A percentile compares a stretch with the other conserved stretches of the same genome.
phyloP scores from a whole-genome alignment of 1,140 invertebrate genomes.

The Diprion similis region DNA sequence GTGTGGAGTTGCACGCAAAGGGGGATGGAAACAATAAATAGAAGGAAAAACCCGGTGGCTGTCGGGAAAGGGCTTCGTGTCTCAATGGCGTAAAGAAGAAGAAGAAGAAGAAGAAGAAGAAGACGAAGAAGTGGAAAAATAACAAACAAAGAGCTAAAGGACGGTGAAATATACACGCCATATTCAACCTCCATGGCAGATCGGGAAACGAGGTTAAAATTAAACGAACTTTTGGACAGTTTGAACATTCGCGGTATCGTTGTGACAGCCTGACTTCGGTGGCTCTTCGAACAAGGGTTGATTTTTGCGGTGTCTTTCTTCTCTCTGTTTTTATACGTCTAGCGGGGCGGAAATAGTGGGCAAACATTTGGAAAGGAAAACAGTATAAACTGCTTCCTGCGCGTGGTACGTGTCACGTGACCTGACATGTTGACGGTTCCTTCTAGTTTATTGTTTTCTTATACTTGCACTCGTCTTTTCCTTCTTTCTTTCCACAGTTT shows the following conservation, averaged over 20 bases:
- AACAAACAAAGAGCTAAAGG: background rate
- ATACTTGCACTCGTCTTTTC: too few species aligned
- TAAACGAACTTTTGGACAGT: too few species aligned
- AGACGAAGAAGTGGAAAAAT: background rate
- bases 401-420: background rate
- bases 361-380: background rate
- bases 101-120: background rate
- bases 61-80: too few species aligned
- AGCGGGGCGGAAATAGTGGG: background rate
- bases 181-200: background rate
- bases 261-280: too few species aligned
- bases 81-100: too few species aligned
- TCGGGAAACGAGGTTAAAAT: too few species aligned
- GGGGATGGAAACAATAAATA: background rate
- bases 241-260: too few species aligned
- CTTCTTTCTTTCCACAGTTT: too few species aligned
- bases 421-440: background rate
- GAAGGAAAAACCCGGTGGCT: background rate
- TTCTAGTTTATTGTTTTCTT: constrained; percentile 3
- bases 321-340: background rate
- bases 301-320: background rate
- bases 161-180: background rate
- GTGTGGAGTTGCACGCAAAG: background rate
- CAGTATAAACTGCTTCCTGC: background rate
- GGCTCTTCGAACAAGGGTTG: too few species aligned